These are phyloP conservation scores for Invenusta paracnida DNA, from an alignment of 2,888 invertebrate genomes.

Conservation along the genomic window DNA sequence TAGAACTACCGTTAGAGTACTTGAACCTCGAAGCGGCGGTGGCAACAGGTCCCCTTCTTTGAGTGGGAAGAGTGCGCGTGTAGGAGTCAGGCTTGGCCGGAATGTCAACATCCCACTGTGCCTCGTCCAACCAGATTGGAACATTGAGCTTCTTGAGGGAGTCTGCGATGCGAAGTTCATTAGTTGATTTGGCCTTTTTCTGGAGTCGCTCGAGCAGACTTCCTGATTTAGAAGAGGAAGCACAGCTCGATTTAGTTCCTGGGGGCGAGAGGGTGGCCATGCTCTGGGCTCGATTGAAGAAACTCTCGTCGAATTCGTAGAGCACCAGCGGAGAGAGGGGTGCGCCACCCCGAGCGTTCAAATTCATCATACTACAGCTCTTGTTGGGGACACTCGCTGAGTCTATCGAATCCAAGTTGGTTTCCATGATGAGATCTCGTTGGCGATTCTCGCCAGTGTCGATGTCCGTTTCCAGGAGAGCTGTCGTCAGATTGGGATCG, in stretches of 20 bases:
- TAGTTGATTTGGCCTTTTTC: conserved; percentile 9
- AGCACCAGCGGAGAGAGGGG: not conserved
- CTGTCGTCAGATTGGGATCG: conserved; percentile 36
- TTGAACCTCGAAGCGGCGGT: not conserved
- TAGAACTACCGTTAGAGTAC: not conserved
- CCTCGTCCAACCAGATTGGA: conserved; percentile 10
- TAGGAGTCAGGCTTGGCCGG: not conserved
- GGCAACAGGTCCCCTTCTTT: not conserved
- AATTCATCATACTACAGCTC: not conserved
- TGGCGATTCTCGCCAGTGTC: conserved; percentile 50
- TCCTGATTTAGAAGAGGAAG: not conserved
- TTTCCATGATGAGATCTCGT: conserved; percentile 48
- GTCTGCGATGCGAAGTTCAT: conserved; percentile 14
- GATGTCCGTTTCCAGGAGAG: conserved; percentile 51
- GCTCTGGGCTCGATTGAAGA: conserved; percentile 11
- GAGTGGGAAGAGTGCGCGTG: not conserved
- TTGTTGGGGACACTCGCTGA: not conserved
- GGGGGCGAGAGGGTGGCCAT: not conserved
- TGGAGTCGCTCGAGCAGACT: not conserved
- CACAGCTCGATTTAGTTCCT: not conserved
- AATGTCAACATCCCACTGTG: not conserved
- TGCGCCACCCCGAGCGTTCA: not conserved
- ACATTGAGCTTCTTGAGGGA: conserved; percentile 32
- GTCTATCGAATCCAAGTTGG: conserved; percentile 49
- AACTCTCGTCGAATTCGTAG: not conserved